A percentile compares a stretch with the other conserved stretches of the same genome.
Evolutionary conservation across 2,797 vertebrate species (phyloP).

Genomic region (Mormyrus hasselquistii): DNA sequence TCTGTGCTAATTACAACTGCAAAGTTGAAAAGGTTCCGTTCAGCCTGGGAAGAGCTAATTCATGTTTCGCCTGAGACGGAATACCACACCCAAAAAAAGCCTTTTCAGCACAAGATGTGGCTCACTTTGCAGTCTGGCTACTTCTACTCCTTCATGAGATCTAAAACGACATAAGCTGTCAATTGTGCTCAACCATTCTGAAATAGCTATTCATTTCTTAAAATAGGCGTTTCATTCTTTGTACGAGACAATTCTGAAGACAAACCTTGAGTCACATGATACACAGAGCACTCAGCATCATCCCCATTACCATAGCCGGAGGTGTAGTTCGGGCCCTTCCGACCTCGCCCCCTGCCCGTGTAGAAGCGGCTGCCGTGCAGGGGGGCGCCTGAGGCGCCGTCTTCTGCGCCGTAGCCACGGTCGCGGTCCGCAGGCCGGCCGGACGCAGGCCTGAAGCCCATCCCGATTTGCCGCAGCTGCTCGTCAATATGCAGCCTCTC

Average conservation of each 20-base stretch:
- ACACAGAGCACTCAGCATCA: neutral
- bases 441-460: slow-evolving; percentile 80
- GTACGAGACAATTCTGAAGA: neutral
- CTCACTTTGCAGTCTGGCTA: neutral
- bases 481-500: slow-evolving; percentile 96
- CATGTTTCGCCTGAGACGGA: neutral
- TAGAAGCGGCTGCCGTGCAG: slow-evolving; percentile 82
- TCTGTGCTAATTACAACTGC: neutral
- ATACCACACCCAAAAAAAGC: neutral
- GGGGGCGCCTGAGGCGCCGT: slow-evolving; percentile 56
- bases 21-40: neutral
- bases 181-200: neutral
- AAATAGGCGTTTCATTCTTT: neutral
- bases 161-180: neutral
- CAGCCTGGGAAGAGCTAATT: neutral
- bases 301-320: slow-evolving; percentile 78
- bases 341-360: slow-evolving; percentile 82
- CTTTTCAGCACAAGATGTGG: neutral
- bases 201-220: neutral
- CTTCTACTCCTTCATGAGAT: neutral
- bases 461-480: slow-evolving; percentile 87
- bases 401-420: slow-evolving; percentile 76
- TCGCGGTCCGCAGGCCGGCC: slow-evolving; percentile 69
- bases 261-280: neutral
- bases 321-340: slow-evolving; percentile 83